Base-by-base conservation (phyloP, 1,140 invertebrate genomes). In the Heterodera schachtii region DNA sequence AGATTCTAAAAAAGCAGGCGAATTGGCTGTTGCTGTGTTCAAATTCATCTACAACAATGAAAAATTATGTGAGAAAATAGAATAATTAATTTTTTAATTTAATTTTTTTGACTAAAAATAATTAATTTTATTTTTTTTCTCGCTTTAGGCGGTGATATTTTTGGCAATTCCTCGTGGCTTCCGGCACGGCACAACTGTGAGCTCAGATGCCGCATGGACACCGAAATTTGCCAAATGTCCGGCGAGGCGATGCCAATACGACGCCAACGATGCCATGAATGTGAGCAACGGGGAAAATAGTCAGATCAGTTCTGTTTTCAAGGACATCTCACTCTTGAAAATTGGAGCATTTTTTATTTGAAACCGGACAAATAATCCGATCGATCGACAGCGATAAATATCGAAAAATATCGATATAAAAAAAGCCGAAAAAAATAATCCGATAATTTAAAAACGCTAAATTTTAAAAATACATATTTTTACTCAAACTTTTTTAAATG, bases 1-100 rank as follows among this genome's bases (percentile, higher is more conserved):
- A 64, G 57, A 64, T 19, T 19, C 13, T 5, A 64, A 64, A 19
- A 64, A 64, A 64, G 19, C 57, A 19, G 11, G 13, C 2, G 57
- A 64, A 19, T 64, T 64, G 57, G 57, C 57, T 3, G 57, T 19
- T 64, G 57, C 78, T 19, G 43, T 81, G 31, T 67, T 74, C 49
- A 79, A 81, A 44, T 82, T 82, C 64, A 74, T 82, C 57, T 69
- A 78, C 46, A 82, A 82, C 46, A 82, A 82, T 82, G 81, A 82
- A 66, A 21, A 69, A 13, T 43, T 82, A 31, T 82, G 81, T 82
- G 70, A 81, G 67, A 71, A 82, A 78, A 79, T 79, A 21, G 6
- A 67, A n/a, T 11, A 67, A 46, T 73, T 57, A 19, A 79, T 5
- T 79, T 79, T 16, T 8, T 19, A 79, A 49, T 46, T 49, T 71